phyloP scores from a whole-genome alignment of 2,797 vertebrate genomes.

The Coregonus sp. region DNA sequence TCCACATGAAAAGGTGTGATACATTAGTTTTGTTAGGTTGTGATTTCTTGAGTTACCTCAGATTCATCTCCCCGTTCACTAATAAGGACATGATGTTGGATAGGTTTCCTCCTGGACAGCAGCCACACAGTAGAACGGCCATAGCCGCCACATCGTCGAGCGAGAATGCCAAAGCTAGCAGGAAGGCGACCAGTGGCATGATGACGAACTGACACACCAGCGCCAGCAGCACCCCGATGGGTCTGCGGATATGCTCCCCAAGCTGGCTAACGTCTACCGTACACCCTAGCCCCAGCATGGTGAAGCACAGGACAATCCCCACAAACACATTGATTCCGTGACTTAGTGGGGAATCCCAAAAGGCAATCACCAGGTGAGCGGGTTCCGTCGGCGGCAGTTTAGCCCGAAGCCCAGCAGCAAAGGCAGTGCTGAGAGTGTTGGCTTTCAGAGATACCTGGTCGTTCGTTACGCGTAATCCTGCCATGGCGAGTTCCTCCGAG shows the following conservation, averaged over 20 bases:
- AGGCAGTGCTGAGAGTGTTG: constrained; percentile 44
- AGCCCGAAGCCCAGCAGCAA: constrained; percentile 48
- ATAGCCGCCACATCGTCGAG: constrained; percentile 92
- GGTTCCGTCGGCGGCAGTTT: constrained; percentile 50
- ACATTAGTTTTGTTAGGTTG: too few relatives aligned
- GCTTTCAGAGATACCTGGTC: constrained; percentile 43
- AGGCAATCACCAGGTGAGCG: constrained; percentile 65
- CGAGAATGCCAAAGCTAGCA: constrained; percentile 87
- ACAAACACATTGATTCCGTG: constrained; percentile 90
- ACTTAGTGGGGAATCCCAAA: constrained; percentile 85
- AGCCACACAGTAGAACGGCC: constrained; percentile 95
- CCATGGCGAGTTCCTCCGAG: constrained; percentile 17
- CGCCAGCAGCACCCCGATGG: constrained; percentile 87
- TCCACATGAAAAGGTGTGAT: not conserved
- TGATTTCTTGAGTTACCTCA: constrained; percentile 80
- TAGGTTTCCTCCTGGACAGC: constrained; percentile 94
- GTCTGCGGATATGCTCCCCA: constrained; percentile 87
- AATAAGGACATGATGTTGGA: constrained; percentile 95
- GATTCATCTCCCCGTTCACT: constrained; percentile 96
- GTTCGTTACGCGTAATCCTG: constrained; percentile 31
- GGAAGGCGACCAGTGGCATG: constrained; percentile 93
- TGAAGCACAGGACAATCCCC: constrained; percentile 88
- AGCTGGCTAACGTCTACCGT: constrained; percentile 89
- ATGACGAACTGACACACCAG: constrained; percentile 92
- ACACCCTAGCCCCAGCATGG: constrained; percentile 96